Conservation (phyloP, 2,888 invertebrate species). For the Drosophila helvetica region DNA sequence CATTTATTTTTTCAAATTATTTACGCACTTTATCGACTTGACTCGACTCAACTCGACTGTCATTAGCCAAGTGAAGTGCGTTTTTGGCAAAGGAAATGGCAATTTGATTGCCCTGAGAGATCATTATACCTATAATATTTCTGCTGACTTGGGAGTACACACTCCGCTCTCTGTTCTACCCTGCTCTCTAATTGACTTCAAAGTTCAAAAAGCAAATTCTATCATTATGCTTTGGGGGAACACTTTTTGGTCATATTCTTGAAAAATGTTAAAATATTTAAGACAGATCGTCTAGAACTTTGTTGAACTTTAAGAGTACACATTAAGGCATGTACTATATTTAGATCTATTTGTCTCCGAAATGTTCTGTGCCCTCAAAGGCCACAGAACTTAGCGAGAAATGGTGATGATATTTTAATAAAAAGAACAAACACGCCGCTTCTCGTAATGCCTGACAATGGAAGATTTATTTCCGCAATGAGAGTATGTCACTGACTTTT, state of each 20-base stretch:
- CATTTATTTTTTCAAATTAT: neutral
- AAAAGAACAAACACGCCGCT: constrained; percentile 10
- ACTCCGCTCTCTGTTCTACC: constrained; percentile 8
- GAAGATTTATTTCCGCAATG: constrained; percentile 47
- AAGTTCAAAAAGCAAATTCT: constrained; percentile 69
- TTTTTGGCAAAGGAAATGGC: constrained; percentile 23
- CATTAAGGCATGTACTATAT: constrained; percentile 21
- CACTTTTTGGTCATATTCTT: constrained; percentile 8
- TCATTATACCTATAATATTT: constrained; percentile 11
- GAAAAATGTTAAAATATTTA: constrained; percentile 3
- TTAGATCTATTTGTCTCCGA: constrained; percentile 15
- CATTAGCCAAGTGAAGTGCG: constrained; percentile 2
- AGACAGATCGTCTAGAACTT: constrained; percentile 2
- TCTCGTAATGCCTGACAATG: constrained; percentile 31
- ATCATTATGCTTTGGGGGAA: constrained; percentile 39
- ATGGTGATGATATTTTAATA: constrained; percentile 27
- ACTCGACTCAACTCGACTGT: neutral
- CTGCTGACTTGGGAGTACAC: constrained; percentile 2
- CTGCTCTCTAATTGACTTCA: constrained; percentile 56
- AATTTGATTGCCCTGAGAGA: constrained; percentile 22
- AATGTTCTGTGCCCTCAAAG: constrained; percentile 34
- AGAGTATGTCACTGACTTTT: constrained; percentile 17
- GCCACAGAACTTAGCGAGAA: constrained; percentile 49
- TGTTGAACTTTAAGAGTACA: constrained; percentile 25
- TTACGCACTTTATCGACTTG: neutral